Evolutionary conservation across 2,888 invertebrate species (phyloP).

Genomic region (Latrodectus hesperus): DNA sequence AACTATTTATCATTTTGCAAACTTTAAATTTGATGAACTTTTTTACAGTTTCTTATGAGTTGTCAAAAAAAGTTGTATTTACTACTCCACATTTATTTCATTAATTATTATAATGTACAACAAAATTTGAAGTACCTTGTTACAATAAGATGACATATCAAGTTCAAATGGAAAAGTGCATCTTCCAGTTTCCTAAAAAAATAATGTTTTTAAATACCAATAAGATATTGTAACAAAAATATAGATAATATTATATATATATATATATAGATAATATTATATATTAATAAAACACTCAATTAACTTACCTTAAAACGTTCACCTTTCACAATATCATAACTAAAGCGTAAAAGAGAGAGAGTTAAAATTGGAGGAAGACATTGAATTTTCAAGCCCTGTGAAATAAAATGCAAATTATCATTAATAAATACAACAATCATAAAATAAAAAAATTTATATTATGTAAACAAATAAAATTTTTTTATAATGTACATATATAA

Average conservation of each 20-base stretch:
- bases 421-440: too few species aligned
- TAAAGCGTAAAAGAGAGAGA: conserved; percentile 75
- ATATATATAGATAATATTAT: neutral
- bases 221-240: neutral
- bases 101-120: too few species aligned
- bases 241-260: neutral
- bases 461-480: too few species aligned
- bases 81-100: too few species aligned
- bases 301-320: conserved; percentile 66
- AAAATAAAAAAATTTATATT: too few species aligned
- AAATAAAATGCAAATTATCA: conserved; percentile 11
- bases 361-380: conserved; percentile 75
- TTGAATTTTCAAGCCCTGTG: conserved; percentile 74
- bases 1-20: too few species aligned
- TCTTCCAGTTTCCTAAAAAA: conserved; percentile 74
- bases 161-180: conserved; percentile 74
- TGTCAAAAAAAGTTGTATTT: too few species aligned
- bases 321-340: conserved; percentile 74
- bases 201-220: neutral
- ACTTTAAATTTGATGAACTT: too few species aligned
- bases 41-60: too few species aligned
- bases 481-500: too few species aligned
- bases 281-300: neutral
- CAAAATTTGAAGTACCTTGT: conserved; percentile 69
- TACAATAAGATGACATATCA: conserved; percentile 74